These are phyloP conservation scores for Manis javanica DNA, from an alignment of 2,797 vertebrate species.

Conservation along the genomic window DNA sequence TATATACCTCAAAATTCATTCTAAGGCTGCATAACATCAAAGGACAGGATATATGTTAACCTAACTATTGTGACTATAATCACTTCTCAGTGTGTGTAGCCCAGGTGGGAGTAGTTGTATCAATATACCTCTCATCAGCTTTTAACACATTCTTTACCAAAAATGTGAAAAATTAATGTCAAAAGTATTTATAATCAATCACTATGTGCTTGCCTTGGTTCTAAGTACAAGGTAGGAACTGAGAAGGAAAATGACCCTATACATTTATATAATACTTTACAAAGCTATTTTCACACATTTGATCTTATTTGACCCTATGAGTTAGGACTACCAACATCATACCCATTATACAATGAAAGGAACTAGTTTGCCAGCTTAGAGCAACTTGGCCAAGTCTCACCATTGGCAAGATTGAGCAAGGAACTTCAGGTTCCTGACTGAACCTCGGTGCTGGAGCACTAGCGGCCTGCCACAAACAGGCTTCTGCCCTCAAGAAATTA, in stretches of 20 bases:
- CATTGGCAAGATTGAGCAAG: not conserved
- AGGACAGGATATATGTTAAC: not conserved
- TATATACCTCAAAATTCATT: not conserved
- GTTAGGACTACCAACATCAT: not conserved
- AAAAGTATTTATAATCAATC: conserved; percentile 30
- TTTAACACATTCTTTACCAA: conserved; percentile 56
- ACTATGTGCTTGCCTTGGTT: not conserved
- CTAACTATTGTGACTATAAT: conserved; percentile 18
- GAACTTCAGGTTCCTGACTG: conserved; percentile 8
- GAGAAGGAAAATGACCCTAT: not conserved
- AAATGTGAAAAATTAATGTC: not conserved
- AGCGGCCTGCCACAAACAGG: conserved; percentile 34
- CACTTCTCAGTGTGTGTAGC: not conserved
- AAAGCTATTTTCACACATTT: conserved; percentile 44
- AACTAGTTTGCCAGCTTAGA: conserved; percentile 28
- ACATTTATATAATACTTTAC: conserved; percentile 2
- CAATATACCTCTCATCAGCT: not conserved
- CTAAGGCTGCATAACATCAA: conserved; percentile 36
- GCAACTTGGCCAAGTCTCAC: conserved; percentile 26
- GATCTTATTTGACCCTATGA: conserved; percentile 1
- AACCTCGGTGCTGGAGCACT: not conserved
- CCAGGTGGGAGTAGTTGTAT: not conserved
- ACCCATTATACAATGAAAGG: not conserved
- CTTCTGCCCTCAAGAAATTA: conserved; percentile 47
- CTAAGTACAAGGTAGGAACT: not conserved